Conservation (phyloP, 2,113 vertebrate species). For the Apodemus speciosus region DNA sequence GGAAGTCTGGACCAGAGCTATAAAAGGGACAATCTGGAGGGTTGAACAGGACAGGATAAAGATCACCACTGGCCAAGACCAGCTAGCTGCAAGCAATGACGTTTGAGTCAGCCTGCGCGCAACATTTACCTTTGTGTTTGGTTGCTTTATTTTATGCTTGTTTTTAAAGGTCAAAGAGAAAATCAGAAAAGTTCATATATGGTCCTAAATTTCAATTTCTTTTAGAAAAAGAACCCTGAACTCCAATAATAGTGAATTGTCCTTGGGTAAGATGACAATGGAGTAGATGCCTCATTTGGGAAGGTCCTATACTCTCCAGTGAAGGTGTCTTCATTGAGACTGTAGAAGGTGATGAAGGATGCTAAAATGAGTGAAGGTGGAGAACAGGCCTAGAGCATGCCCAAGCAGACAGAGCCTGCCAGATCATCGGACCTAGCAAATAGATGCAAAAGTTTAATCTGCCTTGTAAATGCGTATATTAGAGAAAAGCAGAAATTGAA, state of each 20-base stretch:
- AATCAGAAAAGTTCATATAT: conserved; percentile 11
- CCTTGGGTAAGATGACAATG: conserved; percentile 8
- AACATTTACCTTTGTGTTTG: conserved; percentile 38
- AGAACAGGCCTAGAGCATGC: neutral
- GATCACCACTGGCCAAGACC: neutral
- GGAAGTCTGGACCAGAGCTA: conserved; percentile 12
- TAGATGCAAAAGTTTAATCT: neutral
- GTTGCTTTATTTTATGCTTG: conserved; percentile 38
- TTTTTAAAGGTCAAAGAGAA: conserved; percentile 51
- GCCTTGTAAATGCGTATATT: neutral
- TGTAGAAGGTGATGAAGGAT: neutral
- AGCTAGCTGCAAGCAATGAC: neutral
- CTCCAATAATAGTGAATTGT: neutral
- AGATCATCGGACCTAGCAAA: neutral
- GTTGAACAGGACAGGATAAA: neutral
- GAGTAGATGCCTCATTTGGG: neutral
- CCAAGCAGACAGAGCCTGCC: neutral
- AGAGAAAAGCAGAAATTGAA: conserved; percentile 3
- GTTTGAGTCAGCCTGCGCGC: neutral
- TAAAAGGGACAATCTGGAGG: neutral
- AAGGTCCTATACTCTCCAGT: neutral
- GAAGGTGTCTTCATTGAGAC: conserved; percentile 32
- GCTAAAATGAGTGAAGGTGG: neutral
- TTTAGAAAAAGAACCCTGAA: conserved; percentile 2
- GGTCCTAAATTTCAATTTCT: conserved; percentile 52